Conservation (phyloP, 2,113 vertebrate genomes). For the Irena cyanogastra region DNA sequence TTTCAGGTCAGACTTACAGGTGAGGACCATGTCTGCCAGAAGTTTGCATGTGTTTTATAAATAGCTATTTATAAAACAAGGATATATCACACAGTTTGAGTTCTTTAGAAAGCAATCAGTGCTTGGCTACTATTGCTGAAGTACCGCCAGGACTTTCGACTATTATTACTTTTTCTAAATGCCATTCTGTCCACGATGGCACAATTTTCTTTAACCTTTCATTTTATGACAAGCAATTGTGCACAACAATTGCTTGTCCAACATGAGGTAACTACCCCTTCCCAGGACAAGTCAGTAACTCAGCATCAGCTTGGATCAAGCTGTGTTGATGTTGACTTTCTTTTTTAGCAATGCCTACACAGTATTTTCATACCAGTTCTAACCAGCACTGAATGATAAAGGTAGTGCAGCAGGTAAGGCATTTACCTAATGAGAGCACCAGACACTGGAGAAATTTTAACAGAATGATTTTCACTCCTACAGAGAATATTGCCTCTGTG, state of each 20-base stretch:
- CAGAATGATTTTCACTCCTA: neutral
- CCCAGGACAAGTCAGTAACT: neutral
- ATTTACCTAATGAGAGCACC: conserved; percentile 12
- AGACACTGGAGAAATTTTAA: neutral
- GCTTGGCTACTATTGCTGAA: neutral
- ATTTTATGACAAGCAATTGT: neutral
- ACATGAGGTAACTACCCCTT: neutral
- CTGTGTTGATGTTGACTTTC: neutral
- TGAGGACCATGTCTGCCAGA: neutral
- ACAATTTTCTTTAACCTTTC: conserved; percentile 25
- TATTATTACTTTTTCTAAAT: conserved; percentile 14
- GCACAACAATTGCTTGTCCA: neutral
- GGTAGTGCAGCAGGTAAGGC: neutral
- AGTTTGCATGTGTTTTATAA: neutral
- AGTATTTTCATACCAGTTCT: neutral
- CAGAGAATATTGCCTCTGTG: neutral
- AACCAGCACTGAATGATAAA: neutral
- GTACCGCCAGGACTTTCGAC: neutral
- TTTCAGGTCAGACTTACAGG: neutral
- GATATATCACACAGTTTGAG: neutral
- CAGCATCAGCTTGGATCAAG: neutral
- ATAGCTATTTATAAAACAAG: neutral
- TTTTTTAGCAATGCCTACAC: neutral
- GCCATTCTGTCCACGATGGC: neutral
- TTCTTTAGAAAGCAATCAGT: neutral